Base-by-base conservation (phyloP, 2,797 vertebrate species). In the Schizopygopsis malacanthus region DNA sequence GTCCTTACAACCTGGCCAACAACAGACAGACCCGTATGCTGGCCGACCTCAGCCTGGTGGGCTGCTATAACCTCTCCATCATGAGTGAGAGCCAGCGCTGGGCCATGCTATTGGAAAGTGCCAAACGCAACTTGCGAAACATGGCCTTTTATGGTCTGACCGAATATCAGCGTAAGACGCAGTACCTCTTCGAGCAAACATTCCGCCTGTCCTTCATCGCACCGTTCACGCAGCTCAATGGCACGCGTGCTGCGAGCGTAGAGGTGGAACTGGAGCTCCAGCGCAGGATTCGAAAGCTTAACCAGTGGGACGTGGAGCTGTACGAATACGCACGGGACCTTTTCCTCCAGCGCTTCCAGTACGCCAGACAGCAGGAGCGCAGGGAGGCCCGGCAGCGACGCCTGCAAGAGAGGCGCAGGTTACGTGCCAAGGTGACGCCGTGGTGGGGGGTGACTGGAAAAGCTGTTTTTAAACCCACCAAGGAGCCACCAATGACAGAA, bases 131-230 rank as follows among this genome's bases (percentile, higher is more conserved):
- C 94, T 94, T 99, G 80, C 96, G 97, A 11, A 94, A 95, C 22
- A 99, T 99, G 98, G 98, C 98, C 4, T 99, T 99, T 93, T 99
- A 97, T 0, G 98, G 98, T 83, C 96, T 99, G 77, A 99, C 98
- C 0, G 98, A 99, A 84, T 99, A 98, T 92, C 98, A 99, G 91
- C 96, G 98, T 22, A 99, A 99, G 92, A 99, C 98, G 85, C 98
- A 99, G 93, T 99, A 99, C 90, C 94, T 99, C 85, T 99, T 99
- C 39, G 98, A 99, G 90, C 97, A 97, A 82, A 98, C 97, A 72
- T 99, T 99, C 93, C 96, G 94, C 89, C 95, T 99, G 95, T 97
- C 96, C 91, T 99, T 99, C 94, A 99, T 99, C 41, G 96, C 97
- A 0, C 98, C 97, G 0, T 99, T 99, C 95, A 99, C 96, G 0